Evolutionary conservation across 2,888 invertebrate genomes (phyloP), one percentile per base, ranked within the genome.

Genomic region (Drosophila hamatofila): DNA sequence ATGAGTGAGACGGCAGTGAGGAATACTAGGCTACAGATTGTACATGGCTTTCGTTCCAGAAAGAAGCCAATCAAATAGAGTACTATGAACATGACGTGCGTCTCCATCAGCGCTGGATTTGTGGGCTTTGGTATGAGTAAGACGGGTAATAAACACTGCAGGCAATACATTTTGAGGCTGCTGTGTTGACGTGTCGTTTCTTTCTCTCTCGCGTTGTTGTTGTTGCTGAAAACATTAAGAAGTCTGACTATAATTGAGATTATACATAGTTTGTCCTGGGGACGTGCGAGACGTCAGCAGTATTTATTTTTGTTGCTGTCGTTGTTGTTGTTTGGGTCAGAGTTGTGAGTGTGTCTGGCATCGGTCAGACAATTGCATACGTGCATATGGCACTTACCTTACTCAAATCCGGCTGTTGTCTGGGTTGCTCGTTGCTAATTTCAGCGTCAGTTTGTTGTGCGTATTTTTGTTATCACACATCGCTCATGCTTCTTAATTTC

Each of bases 31-130:
- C 98, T 98, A 94, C 99, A 99, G 78, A 99, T 98, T 55, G 98
- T 98, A 93, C 99, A 99, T 1, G 99, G 99, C 93, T 97, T 99
- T 90, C 98, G 94, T 92, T 99, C 98, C 88, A 99, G 94, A 93
- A 99, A 99, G 94, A 99, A 99, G 87, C 99, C 98, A 84, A 98
- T 96, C 84, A 99, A 94, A 93, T 99, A 99, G 60, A 99, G 94
- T 78, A 98, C 96, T 95, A 99, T 98, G 93, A 99, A 99, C 96
- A 99, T 97, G 72, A 98, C 98, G 93, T 98, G 98, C 62, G 98
- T 98, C 93, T 98, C 97, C 86, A 99, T 95, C 70, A 99, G 94
- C 41, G 98, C 98, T 89, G 99, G 98, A 94, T 99, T 99, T 77
- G 98, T 96, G 64, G 99, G 99, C 93, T 99, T 99, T 82, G 99